Base-by-base conservation (phyloP, 2,797 vertebrate genomes). In the Coilia nasus region DNA sequence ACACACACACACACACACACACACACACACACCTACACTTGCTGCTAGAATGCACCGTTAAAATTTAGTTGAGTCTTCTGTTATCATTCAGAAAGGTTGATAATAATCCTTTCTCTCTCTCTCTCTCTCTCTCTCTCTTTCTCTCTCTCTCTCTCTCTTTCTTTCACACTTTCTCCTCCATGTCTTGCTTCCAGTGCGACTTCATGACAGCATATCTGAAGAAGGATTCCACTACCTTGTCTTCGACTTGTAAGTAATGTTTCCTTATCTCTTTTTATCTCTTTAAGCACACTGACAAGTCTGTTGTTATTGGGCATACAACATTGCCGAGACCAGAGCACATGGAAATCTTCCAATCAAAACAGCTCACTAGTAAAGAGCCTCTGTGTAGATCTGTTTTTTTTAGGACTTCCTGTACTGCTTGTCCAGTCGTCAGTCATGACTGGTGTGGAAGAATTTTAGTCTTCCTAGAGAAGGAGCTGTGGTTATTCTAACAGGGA, bases 181-280 rank as follows among this genome's bases (percentile, higher is more conserved):
- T 41, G 35, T 64, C 9, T 6, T 7, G n/a, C 60, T 47, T 84
- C 84, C 85, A 97, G 97, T 97, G 91, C 93, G 97, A 87, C 97
- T 97, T 89, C 96, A 97, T 89, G 97, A 97, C 93, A 97, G 97
- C 94, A 97, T 97, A 95, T 97, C 97, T 54, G 97, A 99, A 93
- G 98, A 99, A 91, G 97, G 97, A 90, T 98, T 97, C 93, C 98
- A 99, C 95, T 99, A 99, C 93, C 95, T 99, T 92, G 97, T 99
- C 92, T 99, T 99, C 93, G 98, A 99, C 94, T 94, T 97, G 97
- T 97, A 96, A 97, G 97, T 97, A 94, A 87, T 82, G 41, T 47
- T 6, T 67, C 28, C 25, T 75, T 19, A 9, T 54, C 12, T 54
- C 28, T 15, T 41, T 75, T 35, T 35, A 35, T 75, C 67, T 35